Conservation (phyloP, 1,140 invertebrate species). For the Cherax quadricarinatus region DNA sequence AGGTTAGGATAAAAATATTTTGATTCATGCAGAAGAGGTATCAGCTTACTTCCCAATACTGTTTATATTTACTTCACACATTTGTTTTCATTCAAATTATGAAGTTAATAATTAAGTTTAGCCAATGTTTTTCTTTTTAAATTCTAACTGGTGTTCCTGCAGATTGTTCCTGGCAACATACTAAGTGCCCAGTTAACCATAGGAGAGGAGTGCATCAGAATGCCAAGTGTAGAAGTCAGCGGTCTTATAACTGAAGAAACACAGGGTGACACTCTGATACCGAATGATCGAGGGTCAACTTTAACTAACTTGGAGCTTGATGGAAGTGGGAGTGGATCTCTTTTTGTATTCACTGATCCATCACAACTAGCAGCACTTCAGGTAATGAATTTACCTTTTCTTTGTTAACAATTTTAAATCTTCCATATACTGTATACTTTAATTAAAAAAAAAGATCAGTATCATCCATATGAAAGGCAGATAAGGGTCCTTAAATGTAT, state of each 20-base stretch:
- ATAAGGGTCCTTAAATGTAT: too few relatives aligned
- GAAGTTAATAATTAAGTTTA: too few relatives aligned
- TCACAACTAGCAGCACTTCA: conserved; percentile 58
- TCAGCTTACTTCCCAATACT: too few relatives aligned
- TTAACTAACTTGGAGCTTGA: conserved; percentile 53
- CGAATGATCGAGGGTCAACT: conserved; percentile 24
- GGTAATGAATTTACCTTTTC: background rate
- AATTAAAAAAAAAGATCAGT: too few relatives aligned
- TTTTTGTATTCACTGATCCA: conserved; percentile 61
- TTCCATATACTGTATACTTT: too few relatives aligned
- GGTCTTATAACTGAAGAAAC: conserved; percentile 16
- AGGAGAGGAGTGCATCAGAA: conserved; percentile 27
- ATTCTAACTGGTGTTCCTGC: background rate
- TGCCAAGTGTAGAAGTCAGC: conserved; percentile 36
- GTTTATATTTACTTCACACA: too few relatives aligned
- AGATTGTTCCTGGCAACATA: conserved; percentile 41
- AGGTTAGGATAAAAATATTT: background rate
- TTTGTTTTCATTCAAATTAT: too few relatives aligned
- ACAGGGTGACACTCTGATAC: conserved; percentile 19
- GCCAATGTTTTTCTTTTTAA: too few relatives aligned
- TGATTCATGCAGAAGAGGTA: background rate
- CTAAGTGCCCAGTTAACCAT: conserved; percentile 32
- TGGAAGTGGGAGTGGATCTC: conserved; percentile 39
- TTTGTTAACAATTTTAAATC: too few relatives aligned
- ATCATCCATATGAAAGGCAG: too few relatives aligned